Percentiles rank a stretch among this genome's conserved stretches.
These are phyloP conservation scores for Phalanger gymnotis DNA, from an alignment of 2,797 vertebrate species.

Conservation along the genomic window DNA sequence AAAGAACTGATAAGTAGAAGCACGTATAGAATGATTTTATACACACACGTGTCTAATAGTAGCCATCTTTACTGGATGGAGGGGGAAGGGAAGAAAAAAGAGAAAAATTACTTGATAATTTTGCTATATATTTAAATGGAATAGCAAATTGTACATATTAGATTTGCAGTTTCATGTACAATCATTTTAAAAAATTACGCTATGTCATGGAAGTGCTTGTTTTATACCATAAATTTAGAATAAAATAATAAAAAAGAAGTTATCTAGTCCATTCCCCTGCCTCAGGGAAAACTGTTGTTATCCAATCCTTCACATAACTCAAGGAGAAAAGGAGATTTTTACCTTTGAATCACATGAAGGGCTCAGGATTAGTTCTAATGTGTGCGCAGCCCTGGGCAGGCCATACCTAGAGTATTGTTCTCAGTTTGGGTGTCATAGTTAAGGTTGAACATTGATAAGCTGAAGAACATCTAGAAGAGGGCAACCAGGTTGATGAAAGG, in stretches of 20 bases:
- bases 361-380: not conserved
- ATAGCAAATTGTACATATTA: not conserved
- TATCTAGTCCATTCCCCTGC: not conserved
- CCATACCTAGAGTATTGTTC: not conserved
- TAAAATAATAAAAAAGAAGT: not conserved
- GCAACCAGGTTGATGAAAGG: not conserved
- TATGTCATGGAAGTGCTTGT: not conserved
- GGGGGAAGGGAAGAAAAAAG: not conserved
- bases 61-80: not conserved
- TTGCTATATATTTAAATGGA: not conserved
- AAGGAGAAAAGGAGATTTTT: not conserved
- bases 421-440: not conserved
- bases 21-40: not conserved
- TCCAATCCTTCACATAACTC: not conserved
- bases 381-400: not conserved
- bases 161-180: not conserved
- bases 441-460: not conserved
- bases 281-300: not conserved
- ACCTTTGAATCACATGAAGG: not conserved
- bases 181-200: not conserved
- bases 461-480: not conserved
- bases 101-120: not conserved
- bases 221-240: not conserved
- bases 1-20: not conserved
- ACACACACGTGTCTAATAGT: not conserved